Percentiles rank a stretch among this genome's conserved stretches.
Evolutionary conservation across 2,888 invertebrate genomes (phyloP).

Genomic region (Myopa tessellatipennis): DNA sequence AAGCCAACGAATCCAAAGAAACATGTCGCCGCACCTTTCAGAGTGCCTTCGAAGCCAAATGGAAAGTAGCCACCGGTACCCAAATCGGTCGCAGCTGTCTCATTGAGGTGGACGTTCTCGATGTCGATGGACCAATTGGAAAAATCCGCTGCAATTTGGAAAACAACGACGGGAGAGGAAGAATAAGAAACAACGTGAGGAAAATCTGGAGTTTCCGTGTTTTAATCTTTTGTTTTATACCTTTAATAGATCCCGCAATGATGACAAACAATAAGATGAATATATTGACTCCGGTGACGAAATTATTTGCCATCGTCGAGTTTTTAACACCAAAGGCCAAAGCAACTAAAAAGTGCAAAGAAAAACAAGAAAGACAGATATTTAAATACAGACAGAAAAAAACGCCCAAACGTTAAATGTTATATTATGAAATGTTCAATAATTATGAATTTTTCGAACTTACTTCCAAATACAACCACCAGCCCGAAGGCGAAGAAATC

Average conservation of each 20-base stretch:
- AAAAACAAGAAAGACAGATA: not conserved
- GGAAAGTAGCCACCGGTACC: conserved; percentile 92
- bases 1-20: conserved; percentile 95
- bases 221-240: conserved; percentile 62
- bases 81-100: conserved; percentile 55
- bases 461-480: conserved; percentile 77
- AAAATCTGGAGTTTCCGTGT: not conserved
- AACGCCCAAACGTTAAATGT: not conserved
- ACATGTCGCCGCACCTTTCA: conserved; percentile 84
- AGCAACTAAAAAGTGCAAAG: conserved; percentile 69
- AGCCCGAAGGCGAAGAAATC: conserved; percentile 79
- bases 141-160: conserved; percentile 65
- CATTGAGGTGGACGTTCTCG: conserved; percentile 55
- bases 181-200: no score
- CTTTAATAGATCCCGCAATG: conserved; percentile 76
- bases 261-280: conserved; percentile 80
- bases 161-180: not conserved
- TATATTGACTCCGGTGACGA: conserved; percentile 81
- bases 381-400: not conserved
- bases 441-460: conserved; percentile 48
- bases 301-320: conserved; percentile 81
- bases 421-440: not conserved
- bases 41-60: conserved; percentile 83
- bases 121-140: conserved; percentile 71
- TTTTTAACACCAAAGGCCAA: conserved; percentile 83